Evolutionary conservation across 92 coral and sea anemone species (phyloP), one percentile per base, ranked within the genome.

Genomic region (Desmophyllum pertusum): DNA sequence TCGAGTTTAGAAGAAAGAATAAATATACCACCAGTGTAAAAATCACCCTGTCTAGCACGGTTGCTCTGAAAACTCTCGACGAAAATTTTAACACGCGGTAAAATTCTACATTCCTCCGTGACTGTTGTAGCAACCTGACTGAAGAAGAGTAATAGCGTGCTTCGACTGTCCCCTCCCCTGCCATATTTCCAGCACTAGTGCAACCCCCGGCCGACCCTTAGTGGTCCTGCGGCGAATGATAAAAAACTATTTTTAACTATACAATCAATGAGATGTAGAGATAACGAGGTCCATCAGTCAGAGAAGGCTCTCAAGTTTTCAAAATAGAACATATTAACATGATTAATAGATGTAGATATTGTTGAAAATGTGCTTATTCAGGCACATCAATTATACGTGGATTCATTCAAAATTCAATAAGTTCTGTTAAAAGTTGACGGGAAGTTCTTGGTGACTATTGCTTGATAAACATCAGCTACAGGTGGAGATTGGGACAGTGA

Each of bases 191-290:
- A 40, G 64, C 17, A 9, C 27, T 35, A 13, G 71, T 30, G n/a
- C n/a, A 19, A 43, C 5, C 73, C 42, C 73, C 73, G 35, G 27
- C 73, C 29, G 73, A 67, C 8, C n/a, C 25, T 67, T 17, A 33
- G 23, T 31, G 33, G 11, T 8, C 63, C 59, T 75, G 42, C 65
- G 62, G 79, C 37, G 64, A 19, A 17, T 8, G 9, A 48, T 74
- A 6, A 74, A n/a, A 31, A 35, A 33, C 79, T 50, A 75, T 50
- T 75, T 75, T 50, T 35, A 75, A 50, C n/a, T n/a, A n/a, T n/a
- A 51, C 79, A 50, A 67, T 14, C 73, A 37, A 35, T 67, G 73
- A 67, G 25, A 67, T 33, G 73, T 67, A 3, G 18, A 33, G 79
- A 50, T 37, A 46, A 42, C 35, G 10, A 40, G 8, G 33, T 36